Conservation (phyloP, 2,888 invertebrate genomes). For the Agrochola circellaris region DNA sequence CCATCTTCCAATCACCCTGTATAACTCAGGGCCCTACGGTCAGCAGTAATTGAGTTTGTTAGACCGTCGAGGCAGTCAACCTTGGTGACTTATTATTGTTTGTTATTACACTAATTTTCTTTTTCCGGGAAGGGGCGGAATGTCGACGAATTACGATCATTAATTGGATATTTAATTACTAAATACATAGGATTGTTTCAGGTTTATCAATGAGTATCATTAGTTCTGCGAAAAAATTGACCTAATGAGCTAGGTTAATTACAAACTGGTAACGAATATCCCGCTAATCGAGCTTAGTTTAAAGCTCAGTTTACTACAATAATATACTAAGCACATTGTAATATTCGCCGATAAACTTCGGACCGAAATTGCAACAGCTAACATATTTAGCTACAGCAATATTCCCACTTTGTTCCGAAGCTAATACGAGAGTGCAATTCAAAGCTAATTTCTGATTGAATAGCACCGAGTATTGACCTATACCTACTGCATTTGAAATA, state of each 20-base stretch:
- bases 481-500: no score
- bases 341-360: slow-evolving; percentile 23
- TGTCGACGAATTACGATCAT: neutral
- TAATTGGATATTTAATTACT: neutral
- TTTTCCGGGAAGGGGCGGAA: neutral
- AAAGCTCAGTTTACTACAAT: neutral
- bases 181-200: no score
- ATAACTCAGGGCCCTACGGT: no score
- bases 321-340: slow-evolving; percentile 2
- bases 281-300: slow-evolving; percentile 20
- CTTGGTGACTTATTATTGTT: no score
- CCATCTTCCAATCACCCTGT: no score
- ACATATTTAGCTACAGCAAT: slow-evolving; percentile 26
- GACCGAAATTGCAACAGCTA: slow-evolving; percentile 16
- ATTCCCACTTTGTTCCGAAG: slow-evolving; percentile 28
- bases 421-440: slow-evolving; percentile 37
- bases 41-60: neutral
- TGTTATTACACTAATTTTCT: neutral
- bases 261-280: neutral
- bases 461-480: neutral
- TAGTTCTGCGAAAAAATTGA: neutral
- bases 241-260: neutral
- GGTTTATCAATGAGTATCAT: neutral
- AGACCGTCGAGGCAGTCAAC: neutral
- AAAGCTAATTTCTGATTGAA: slow-evolving; percentile 58